These are phyloP conservation scores for Timema cristinae DNA, from an alignment of 2,888 invertebrate species.

Conservation along the genomic window DNA sequence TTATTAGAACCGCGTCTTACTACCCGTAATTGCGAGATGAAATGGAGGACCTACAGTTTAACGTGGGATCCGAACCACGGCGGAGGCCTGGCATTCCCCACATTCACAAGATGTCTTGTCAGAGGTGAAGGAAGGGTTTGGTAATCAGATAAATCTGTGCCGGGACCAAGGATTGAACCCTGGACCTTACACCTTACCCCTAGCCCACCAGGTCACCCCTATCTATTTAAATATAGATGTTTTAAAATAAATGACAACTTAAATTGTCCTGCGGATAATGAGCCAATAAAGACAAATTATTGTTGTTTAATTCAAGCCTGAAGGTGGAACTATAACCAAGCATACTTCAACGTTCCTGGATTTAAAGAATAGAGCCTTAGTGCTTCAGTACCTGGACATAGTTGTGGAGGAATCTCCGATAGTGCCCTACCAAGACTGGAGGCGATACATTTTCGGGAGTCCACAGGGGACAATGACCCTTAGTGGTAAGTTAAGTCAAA, in stretches of 20 bases:
- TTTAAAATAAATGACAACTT: conserved; percentile 12
- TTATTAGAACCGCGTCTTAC: no score
- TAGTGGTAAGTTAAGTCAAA: conserved; percentile 43
- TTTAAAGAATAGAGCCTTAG: conserved; percentile 49
- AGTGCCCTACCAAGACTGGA: conserved; percentile 48
- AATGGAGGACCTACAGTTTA: no score
- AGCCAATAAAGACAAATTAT: not conserved
- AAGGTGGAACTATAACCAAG: conserved; percentile 50
- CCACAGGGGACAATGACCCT: conserved; percentile 47
- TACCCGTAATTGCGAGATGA: no score
- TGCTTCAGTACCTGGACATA: conserved; percentile 50
- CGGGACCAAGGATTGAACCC: no score
- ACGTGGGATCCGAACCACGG: no score
- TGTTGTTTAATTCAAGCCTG: conserved; percentile 39
- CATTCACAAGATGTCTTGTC: no score
- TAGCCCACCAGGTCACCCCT: no score
- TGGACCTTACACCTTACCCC: no score
- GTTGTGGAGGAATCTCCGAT: conserved; percentile 51
- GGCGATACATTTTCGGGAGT: conserved; percentile 52
- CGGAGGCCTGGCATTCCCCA: no score
- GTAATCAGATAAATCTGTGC: no score
- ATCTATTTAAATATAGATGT: no score
- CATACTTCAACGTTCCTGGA: conserved; percentile 54
- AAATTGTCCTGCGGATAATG: not conserved
- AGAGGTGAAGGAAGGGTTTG: no score